Evolutionary conservation across 2,113 vertebrate genomes (phyloP).

Genomic region (Myotis davidii): DNA sequence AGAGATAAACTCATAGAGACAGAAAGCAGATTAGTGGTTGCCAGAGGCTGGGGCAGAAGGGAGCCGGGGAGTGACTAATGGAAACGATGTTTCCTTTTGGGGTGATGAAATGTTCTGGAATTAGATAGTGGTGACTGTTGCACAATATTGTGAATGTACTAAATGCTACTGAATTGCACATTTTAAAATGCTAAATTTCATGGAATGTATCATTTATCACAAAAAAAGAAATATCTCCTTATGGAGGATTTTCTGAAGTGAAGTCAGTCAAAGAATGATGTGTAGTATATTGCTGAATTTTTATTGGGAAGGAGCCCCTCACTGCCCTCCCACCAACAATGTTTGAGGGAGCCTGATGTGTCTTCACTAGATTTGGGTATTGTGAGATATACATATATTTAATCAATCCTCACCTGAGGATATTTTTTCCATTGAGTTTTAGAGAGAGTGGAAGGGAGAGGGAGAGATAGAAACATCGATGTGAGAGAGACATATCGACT

Average conservation of each 20-base stretch:
- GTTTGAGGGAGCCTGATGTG: not conserved
- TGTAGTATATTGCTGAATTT: not conserved
- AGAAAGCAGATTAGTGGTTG: not conserved
- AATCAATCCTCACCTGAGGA: too few relatives aligned
- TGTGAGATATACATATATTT: not conserved
- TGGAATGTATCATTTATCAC: not conserved
- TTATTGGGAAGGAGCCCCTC: not conserved
- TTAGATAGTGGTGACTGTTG: not conserved
- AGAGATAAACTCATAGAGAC: not conserved
- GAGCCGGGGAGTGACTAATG: not conserved
- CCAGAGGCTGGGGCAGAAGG: not conserved
- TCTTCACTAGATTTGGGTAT: not conserved
- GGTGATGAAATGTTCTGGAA: not conserved
- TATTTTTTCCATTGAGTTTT: too few relatives aligned
- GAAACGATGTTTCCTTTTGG: not conserved
- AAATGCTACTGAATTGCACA: not conserved
- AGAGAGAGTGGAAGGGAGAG: too few relatives aligned
- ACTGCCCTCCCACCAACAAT: not conserved
- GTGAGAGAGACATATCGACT: too few relatives aligned
- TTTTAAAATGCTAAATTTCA: slow-evolving; percentile 2
- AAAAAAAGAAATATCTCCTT: not conserved
- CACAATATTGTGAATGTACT: not conserved
- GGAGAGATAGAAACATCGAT: too few relatives aligned
- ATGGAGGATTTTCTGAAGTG: not conserved
- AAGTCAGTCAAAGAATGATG: not conserved